phyloP scores from a whole-genome alignment of 1,140 invertebrate species.

The Sycobia sp. region DNA sequence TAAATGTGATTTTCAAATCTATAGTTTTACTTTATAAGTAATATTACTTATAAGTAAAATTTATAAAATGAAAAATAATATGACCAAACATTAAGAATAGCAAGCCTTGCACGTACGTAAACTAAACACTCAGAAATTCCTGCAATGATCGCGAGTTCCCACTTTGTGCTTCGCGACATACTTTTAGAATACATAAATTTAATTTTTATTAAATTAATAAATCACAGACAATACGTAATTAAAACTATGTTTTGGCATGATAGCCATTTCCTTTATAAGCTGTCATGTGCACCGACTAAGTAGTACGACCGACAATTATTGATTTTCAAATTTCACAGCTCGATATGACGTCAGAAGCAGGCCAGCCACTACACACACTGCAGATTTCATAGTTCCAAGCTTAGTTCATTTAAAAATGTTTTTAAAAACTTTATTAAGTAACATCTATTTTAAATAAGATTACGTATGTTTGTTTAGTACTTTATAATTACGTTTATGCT shows the following conservation, averaged over 20 bases:
- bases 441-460: too few species aligned
- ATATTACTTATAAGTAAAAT: too few species aligned
- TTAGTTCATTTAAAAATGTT: too few species aligned
- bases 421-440: too few species aligned
- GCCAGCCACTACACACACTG: slow-evolving; percentile 26
- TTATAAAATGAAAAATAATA: too few species aligned
- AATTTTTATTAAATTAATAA: slow-evolving; percentile 31
- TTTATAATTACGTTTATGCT: too few species aligned
- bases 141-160: slow-evolving; percentile 54
- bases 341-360: slow-evolving; percentile 50
- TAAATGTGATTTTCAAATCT: too few species aligned
- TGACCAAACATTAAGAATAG: too few species aligned
- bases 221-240: slow-evolving; percentile 41
- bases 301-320: slow-evolving; percentile 50
- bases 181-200: slow-evolving; percentile 36
- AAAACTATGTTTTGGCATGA: slow-evolving; percentile 49
- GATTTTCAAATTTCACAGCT: slow-evolving; percentile 56
- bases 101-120: slow-evolving; percentile 49
- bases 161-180: slow-evolving; percentile 52
- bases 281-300: slow-evolving; percentile 49
- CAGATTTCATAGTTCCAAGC: too few species aligned
- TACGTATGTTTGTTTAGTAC: too few species aligned
- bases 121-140: slow-evolving; percentile 56
- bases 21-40: too few species aligned
- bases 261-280: slow-evolving; percentile 49